Percentiles rank a stretch among this genome's conserved stretches.
These are phyloP conservation scores for Periparus ater DNA, from an alignment of 2,797 vertebrate genomes.

Conservation along the genomic window DNA sequence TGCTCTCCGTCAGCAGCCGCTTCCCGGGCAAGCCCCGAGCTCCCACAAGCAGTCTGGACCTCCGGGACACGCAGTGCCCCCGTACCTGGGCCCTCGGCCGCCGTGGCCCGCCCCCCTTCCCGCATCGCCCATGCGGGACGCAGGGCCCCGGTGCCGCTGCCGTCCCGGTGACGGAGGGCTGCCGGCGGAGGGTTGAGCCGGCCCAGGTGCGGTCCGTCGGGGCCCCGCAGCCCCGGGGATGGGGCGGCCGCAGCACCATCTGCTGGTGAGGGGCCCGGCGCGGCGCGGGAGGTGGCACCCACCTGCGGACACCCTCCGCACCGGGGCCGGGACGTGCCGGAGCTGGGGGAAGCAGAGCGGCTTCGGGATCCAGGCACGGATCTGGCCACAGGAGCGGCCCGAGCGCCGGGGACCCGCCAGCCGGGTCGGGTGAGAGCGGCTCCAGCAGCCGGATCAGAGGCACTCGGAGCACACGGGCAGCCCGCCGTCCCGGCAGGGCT, in stretches of 20 bases:
- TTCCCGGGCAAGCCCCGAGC: not conserved
- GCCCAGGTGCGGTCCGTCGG: not conserved
- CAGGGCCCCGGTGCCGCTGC: not conserved
- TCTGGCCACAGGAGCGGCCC: not conserved
- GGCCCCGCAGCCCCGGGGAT: not conserved
- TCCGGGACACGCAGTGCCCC: not conserved
- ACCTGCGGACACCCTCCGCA: not conserved
- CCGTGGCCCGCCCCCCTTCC: not conserved
- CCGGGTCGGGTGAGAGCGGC: not conserved
- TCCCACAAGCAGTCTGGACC: not conserved
- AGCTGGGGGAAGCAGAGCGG: not conserved
- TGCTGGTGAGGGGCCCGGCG: slow-evolving; percentile 26
- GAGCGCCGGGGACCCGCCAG: no score
- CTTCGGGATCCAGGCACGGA: not conserved
- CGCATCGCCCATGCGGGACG: no score
- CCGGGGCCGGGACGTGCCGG: not conserved
- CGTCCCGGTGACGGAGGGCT: not conserved
- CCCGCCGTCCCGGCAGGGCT: not conserved
- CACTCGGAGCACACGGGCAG: not conserved
- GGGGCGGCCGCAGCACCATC: slow-evolving; percentile 44
- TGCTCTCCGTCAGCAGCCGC: not conserved
- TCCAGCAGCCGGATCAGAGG: not conserved
- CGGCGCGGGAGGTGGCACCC: not conserved
- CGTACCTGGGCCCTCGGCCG: not conserved
- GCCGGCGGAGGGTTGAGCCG: not conserved